Percentiles rank a stretch among this genome's conserved stretches.
Evolutionary conservation across 2,888 invertebrate species (phyloP).

Genomic region (Halocaridina rubra): DNA sequence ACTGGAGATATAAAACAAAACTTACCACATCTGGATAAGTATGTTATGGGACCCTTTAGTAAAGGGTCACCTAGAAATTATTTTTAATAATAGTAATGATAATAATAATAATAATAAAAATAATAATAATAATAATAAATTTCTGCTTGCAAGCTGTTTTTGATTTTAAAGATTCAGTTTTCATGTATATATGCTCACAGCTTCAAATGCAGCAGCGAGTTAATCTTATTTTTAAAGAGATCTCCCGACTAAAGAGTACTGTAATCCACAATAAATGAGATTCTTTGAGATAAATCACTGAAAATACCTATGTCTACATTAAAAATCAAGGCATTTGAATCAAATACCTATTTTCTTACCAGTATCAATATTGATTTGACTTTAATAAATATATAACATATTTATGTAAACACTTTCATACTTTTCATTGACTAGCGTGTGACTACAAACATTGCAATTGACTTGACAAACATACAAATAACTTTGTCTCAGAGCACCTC

Average conservation of each 20-base stretch:
- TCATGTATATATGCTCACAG: neutral
- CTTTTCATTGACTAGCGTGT: conserved; percentile 11
- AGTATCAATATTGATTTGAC: conserved; percentile 22
- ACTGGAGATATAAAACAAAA: neutral
- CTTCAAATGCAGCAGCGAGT: conserved; percentile 30
- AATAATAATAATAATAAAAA: no score
- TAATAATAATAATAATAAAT: conserved; percentile 5
- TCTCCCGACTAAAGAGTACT: neutral
- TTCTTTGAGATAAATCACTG: conserved; percentile 26
- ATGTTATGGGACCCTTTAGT: neutral
- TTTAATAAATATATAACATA: conserved; percentile 20
- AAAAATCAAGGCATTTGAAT: conserved; percentile 49
- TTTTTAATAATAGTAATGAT: no score
- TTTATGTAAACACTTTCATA: conserved; percentile 27
- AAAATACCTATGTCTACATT: conserved; percentile 41
- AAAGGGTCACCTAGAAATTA: no score
- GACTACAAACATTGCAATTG: conserved; percentile 16
- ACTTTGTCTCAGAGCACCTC: conserved; percentile 43
- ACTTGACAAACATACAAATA: conserved; percentile 9
- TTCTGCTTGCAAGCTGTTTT: conserved; percentile 36
- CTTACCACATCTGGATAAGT: neutral
- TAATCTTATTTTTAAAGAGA: conserved; percentile 11
- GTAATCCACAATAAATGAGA: conserved; percentile 27
- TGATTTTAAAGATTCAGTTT: conserved; percentile 27
- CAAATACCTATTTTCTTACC: conserved; percentile 25